phyloP scores from a whole-genome alignment of 2,797 vertebrate species.

The Danio choprae region DNA sequence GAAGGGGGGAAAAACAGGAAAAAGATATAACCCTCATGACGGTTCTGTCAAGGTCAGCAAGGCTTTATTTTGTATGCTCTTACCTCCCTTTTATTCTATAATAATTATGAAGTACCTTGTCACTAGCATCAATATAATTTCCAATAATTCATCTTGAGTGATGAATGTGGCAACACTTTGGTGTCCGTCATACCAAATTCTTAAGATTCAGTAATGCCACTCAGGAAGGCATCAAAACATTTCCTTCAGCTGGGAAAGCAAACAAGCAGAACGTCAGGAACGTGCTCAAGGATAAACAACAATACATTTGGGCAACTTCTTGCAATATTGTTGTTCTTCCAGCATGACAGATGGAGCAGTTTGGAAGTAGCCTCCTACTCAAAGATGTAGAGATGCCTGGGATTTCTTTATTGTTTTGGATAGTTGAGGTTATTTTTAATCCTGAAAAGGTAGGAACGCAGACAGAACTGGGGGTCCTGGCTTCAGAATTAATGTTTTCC shows the following conservation, averaged over 20 bases:
- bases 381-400: constrained; percentile 58
- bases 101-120: not conserved
- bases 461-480: constrained; percentile 62
- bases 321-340: constrained; percentile 58
- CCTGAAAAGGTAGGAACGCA: constrained; percentile 59
- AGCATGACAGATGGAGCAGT: constrained; percentile 48
- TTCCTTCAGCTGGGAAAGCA: constrained; percentile 12
- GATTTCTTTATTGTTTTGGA: constrained; percentile 71
- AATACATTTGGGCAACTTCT: constrained; percentile 27
- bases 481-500: constrained; percentile 73
- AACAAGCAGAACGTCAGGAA: not conserved
- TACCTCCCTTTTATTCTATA: not conserved
- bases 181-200: not conserved
- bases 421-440: constrained; percentile 73
- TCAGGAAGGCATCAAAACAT: constrained; percentile 20
- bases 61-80: not conserved
- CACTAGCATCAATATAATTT: not conserved
- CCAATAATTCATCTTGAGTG: not conserved
- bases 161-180: not conserved
- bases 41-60: not conserved
- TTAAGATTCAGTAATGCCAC: constrained; percentile 3
- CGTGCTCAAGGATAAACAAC: constrained; percentile 30
- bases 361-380: constrained; percentile 59
- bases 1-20: not conserved
- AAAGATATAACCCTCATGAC: not conserved